A percentile compares a stretch with the other conserved stretches of the same genome.
Evolutionary conservation across 2,113 vertebrate species (phyloP).

Genomic region (Puffinus mauretanicus): DNA sequence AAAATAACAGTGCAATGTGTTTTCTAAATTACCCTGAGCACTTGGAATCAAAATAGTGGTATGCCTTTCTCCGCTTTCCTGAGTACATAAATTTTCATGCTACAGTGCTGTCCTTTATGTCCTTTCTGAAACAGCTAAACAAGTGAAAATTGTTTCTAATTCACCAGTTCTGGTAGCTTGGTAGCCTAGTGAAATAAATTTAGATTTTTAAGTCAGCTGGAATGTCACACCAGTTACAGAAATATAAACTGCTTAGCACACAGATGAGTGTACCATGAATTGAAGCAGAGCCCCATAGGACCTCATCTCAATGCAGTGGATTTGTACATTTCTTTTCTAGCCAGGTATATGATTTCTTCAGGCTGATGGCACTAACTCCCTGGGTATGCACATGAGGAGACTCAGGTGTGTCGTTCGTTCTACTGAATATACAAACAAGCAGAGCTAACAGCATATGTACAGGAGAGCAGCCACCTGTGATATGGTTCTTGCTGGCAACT

Average conservation of each 20-base stretch:
- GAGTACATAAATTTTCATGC: neutral
- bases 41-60: neutral
- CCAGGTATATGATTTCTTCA: neutral
- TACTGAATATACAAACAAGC: neutral
- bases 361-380: neutral
- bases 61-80: neutral
- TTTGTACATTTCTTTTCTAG: neutral
- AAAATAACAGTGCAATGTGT: neutral
- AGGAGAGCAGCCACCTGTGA: neutral
- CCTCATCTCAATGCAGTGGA: neutral
- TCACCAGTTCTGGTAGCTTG: neutral
- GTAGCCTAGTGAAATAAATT: neutral
- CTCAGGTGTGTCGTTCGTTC: neutral
- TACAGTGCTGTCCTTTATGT: neutral
- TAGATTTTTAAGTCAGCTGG: neutral
- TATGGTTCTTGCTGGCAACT: neutral
- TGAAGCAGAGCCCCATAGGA: neutral
- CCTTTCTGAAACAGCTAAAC: neutral
- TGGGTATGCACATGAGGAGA: neutral
- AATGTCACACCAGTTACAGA: neutral
- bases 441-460: neutral
- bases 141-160: neutral
- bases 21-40: neutral
- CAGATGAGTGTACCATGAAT: neutral
- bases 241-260: neutral